Conservation (phyloP, 2,797 vertebrate species). For the Lindbergichthys nudifrons region DNA sequence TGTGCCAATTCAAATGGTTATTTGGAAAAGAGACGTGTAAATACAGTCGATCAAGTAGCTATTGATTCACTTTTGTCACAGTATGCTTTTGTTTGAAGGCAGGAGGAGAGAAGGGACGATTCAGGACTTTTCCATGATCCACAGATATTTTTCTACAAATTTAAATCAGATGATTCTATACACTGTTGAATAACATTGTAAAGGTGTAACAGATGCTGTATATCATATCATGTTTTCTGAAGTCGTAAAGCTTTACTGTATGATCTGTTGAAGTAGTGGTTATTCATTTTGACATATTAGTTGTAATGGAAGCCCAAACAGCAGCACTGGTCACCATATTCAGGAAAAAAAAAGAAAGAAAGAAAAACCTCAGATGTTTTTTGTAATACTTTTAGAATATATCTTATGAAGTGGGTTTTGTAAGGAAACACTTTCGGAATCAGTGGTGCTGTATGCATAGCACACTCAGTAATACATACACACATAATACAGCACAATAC, state of each 20-base stretch:
- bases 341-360: slow-evolving; percentile 72
- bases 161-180: slow-evolving; percentile 88
- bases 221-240: slow-evolving; percentile 83
- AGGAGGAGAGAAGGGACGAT: slow-evolving; percentile 83
- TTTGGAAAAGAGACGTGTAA: slow-evolving; percentile 78
- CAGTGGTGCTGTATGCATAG: slow-evolving; percentile 81
- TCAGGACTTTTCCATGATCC: slow-evolving; percentile 86
- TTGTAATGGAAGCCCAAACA: slow-evolving; percentile 81
- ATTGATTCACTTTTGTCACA: slow-evolving; percentile 79
- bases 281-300: slow-evolving; percentile 79
- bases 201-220: slow-evolving; percentile 86
- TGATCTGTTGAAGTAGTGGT: slow-evolving; percentile 83
- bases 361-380: slow-evolving; percentile 83
- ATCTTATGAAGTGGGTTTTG: slow-evolving; percentile 84
- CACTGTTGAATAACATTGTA: slow-evolving; percentile 86
- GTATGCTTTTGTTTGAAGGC: slow-evolving; percentile 81
- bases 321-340: slow-evolving; percentile 84
- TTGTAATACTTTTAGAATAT: slow-evolving; percentile 86
- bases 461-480: slow-evolving; percentile 80
- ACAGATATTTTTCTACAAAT: slow-evolving; percentile 88
- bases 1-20: slow-evolving; percentile 78
- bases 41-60: slow-evolving; percentile 79
- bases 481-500: slow-evolving; percentile 80
- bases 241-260: slow-evolving; percentile 83
- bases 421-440: slow-evolving; percentile 83